Base-by-base conservation (phyloP, 2,113 vertebrate species). In the Rhinolophus sinicus region DNA sequence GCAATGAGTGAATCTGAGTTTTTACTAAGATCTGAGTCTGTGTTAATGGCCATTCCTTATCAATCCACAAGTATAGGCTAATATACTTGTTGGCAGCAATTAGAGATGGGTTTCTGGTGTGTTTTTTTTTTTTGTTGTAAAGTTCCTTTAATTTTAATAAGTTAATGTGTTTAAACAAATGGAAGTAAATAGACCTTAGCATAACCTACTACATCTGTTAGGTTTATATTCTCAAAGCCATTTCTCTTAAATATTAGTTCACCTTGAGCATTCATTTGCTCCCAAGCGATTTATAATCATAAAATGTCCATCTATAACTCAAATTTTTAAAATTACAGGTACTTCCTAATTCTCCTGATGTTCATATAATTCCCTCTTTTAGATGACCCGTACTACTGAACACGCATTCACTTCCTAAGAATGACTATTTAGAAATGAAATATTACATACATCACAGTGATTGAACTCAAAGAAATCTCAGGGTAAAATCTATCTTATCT, bases 241-340 rank as follows among this genome's bases (percentile, higher is more conserved):
- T 96, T 95, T 92, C 33, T 92, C 15, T 64, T 86, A 82, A 91
- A 44, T 80, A 93, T 93, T 35, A 75, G 24, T 65, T 86, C 26
- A 92, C 24, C 14, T 50, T 69, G 50, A 86, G 44, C 44, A 90
- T 62, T 75, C 22, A 85, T 72, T 35, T 94, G 40, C 9, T 9
- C 11, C 21, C 9, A 78, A 65, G 35, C 28, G 22, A 90, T 78
- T 92, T 75, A 30, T 80, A 86, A 69, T 38, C 26, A 95, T 64
- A 86, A 94, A 96, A 83, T 86, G 12, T 60, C 47, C n/a, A 83
- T 69, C 11, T 77, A 8, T 69, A 70, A 69, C 15, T 65, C 52
- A 80, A 77, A 87, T 84, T 62, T 95, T 96, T 62, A 50, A 97
- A 92, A 83, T 70, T 88, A 33, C 26, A 80, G 26, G 2, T 75